phyloP scores from a whole-genome alignment of 2,888 invertebrate species.

The Geophilus truncorum region DNA sequence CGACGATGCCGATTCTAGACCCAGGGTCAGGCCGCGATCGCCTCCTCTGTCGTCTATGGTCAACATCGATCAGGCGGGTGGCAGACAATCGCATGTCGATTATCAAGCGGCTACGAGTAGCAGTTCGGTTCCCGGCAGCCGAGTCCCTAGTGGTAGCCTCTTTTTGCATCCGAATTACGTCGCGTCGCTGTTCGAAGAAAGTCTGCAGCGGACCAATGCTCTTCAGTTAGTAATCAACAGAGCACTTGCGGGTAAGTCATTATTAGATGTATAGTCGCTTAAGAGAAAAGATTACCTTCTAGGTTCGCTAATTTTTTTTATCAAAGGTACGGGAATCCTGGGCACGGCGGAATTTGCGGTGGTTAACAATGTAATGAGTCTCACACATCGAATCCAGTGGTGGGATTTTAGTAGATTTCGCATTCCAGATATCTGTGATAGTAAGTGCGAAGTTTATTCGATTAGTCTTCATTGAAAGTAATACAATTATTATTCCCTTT shows the following conservation, averaged over 20 bases:
- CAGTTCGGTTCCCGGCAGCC: not conserved
- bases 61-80: not conserved
- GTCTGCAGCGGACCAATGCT: slow-evolving; percentile 28
- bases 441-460: slow-evolving; percentile 59
- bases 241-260: slow-evolving; percentile 31
- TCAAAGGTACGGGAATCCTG: not conserved
- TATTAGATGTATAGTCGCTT: too few species aligned
- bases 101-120: slow-evolving; percentile 25
- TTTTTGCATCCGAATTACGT: slow-evolving; percentile 32
- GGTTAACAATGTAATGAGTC: slow-evolving; percentile 32
- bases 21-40: slow-evolving; percentile 26
- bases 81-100: not conserved
- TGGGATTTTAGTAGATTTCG: slow-evolving; percentile 71
- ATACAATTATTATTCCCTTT: not conserved
- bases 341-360: slow-evolving; percentile 31
- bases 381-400: slow-evolving; percentile 70
- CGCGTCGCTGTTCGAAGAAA: slow-evolving; percentile 30
- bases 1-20: not conserved
- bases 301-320: too few species aligned
- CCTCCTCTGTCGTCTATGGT: slow-evolving; percentile 28
- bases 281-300: not conserved
- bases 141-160: not conserved
- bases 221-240: slow-evolving; percentile 30
- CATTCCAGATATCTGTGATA: slow-evolving; percentile 67
- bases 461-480: too few species aligned